A percentile compares a stretch with the other conserved stretches of the same genome.
These are phyloP conservation scores for Datnioides undecimradiatus DNA, from an alignment of 2,113 vertebrate genomes.

Conservation along the genomic window DNA sequence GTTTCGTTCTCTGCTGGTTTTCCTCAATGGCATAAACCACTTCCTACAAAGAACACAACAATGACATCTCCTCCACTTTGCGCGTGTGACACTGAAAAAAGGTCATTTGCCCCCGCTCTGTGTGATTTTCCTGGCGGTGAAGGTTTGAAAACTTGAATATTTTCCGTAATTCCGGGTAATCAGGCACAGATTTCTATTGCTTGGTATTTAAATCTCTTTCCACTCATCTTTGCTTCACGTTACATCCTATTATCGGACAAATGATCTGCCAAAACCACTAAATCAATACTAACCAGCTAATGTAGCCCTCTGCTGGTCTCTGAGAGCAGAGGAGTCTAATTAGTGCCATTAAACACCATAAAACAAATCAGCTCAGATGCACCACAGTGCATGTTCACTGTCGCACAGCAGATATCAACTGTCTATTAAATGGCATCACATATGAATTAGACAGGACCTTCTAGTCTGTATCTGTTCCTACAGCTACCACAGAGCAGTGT, in stretches of 20 bases:
- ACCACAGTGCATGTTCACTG: too few relatives aligned
- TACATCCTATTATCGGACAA: neutral
- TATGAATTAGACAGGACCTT: neutral
- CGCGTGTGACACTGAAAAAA: too few relatives aligned
- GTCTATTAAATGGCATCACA: neutral
- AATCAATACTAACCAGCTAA: neutral
- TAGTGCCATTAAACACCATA: neutral
- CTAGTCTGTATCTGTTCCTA: neutral
- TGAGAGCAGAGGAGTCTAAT: too few relatives aligned
- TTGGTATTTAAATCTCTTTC: neutral
- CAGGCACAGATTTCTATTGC: neutral
- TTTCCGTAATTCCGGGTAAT: neutral
- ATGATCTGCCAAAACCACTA: neutral
- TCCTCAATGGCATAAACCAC: conserved; percentile 5
- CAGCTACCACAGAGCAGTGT: neutral
- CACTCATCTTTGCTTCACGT: neutral
- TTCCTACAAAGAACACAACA: neutral
- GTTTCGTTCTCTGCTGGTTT: neutral
- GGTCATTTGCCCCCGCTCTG: neutral
- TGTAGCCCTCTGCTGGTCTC: too few relatives aligned
- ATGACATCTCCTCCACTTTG: neutral
- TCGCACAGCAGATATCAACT: too few relatives aligned
- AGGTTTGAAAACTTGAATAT: neutral
- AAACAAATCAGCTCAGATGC: neutral
- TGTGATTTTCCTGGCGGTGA: neutral